Base-by-base conservation (phyloP, 2,888 invertebrate genomes). In the Drosophila anomalipes region DNA sequence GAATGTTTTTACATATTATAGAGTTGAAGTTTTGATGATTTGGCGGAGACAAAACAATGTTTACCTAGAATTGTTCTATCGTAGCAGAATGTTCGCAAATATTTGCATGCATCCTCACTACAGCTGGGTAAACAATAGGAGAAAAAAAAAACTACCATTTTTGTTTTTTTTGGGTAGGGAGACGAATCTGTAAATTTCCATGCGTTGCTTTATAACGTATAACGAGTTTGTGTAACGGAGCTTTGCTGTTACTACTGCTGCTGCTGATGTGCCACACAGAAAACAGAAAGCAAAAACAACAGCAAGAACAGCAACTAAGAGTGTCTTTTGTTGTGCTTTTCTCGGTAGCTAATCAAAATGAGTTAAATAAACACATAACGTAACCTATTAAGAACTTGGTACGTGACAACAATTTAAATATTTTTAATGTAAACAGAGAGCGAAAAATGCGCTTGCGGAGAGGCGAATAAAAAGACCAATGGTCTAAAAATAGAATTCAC, bases 321-420 rank as follows among this genome's bases (percentile, higher is more conserved):
- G 74, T 79, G 80, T 80, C 82, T 77, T 75, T 84, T 82, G 68
- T 78, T 89, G 77, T 81, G 70, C 70, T 82, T 81, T 82, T 84
- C 81, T 79, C 79, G 77, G 65, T 76, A 77, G 81, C 85, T 87
- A 87, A 87, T 89, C 87, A 85, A 87, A 87, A 86, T 89, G 87
- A 87, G 87, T 87, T 89, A 89, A 87, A 86, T 89, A 89, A 84
- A 86, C 87, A 89, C 89, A 87, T 86, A 87, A 87, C 87, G 85
- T 89, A 87, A 87, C 89, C 89, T 89, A 87, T 89, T 87, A 89
- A 89, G 83, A 89, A 89, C 87, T 89, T 89, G 75, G 82, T 89
- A 87, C 89, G 87, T 87, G 87, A 87, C 87, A 89, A 89, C 85
- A 89, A 87, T 87, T 89, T 89, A 80, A 87, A 89, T 87, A 87